phyloP scores from a whole-genome alignment of 2,113 vertebrate species.

The Hydrolagus affinis region DNA sequence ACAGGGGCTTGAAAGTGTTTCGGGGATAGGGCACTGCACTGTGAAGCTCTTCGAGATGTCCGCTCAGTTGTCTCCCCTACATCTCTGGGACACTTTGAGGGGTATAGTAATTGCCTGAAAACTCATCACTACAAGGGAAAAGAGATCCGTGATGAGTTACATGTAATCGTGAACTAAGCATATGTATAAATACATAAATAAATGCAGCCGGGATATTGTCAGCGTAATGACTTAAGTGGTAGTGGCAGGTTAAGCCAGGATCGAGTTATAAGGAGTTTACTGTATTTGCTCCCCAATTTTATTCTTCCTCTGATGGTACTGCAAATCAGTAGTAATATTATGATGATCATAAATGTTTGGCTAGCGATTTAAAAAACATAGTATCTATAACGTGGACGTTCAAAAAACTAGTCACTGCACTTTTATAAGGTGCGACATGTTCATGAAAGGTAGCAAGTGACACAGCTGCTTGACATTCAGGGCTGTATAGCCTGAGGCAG shows the following conservation, averaged over 20 bases:
- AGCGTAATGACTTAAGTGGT: not conserved
- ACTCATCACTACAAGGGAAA: too few species aligned
- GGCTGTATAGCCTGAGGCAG: conserved; percentile 46
- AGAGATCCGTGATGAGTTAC: too few species aligned
- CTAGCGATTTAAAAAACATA: not conserved
- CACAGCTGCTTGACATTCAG: conserved; percentile 54
- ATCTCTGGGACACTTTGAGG: too few species aligned
- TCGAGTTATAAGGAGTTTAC: not conserved
- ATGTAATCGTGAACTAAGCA: too few species aligned
- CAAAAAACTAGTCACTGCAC: conserved; percentile 45
- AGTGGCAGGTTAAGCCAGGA: not conserved
- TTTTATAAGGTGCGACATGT: conserved; percentile 43
- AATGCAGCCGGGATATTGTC: not conserved
- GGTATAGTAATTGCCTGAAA: too few species aligned
- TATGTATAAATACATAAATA: too few species aligned
- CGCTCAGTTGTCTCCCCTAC: too few species aligned
- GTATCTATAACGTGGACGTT: conserved; percentile 28
- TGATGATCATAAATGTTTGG: conserved; percentile 3
- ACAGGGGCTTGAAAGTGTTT: too few species aligned
- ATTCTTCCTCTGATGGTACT: not conserved
- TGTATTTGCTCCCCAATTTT: not conserved
- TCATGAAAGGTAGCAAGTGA: conserved; percentile 48
- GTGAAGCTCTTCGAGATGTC: too few species aligned
- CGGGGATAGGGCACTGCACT: too few species aligned
- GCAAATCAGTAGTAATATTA: too few species aligned